phyloP scores from a whole-genome alignment of 2,797 vertebrate species.

The Sebastes paucispinis region DNA sequence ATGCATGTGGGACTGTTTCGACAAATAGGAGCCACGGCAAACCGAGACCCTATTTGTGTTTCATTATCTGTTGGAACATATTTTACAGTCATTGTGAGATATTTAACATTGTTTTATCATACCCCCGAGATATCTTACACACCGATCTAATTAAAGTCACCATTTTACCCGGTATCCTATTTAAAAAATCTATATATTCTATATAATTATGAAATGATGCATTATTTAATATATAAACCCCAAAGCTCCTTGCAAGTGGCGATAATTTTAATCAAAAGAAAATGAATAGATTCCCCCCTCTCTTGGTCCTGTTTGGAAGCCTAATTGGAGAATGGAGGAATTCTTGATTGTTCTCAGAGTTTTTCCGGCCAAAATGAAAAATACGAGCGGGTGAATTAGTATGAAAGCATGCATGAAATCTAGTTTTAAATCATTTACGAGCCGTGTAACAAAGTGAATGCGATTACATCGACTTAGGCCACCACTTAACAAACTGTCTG shows the following conservation, averaged over 20 bases:
- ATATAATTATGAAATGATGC: constrained; percentile 89
- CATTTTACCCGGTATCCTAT: constrained; percentile 83
- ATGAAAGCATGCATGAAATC: constrained; percentile 83
- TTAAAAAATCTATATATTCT: constrained; percentile 88
- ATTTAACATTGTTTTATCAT: constrained; percentile 87
- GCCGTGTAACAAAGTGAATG: constrained; percentile 74
- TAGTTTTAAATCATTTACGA: constrained; percentile 80
- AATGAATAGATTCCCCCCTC: constrained; percentile 82
- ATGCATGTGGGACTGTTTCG: constrained; percentile 71
- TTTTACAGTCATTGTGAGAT: constrained; percentile 83
- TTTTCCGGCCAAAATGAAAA: constrained; percentile 76
- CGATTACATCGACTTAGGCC: constrained; percentile 74
- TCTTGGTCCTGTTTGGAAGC: constrained; percentile 82
- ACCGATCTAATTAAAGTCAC: constrained; percentile 86
- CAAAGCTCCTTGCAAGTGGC: constrained; percentile 83
- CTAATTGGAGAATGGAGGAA: constrained; percentile 79
- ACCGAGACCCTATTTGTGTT: constrained; percentile 84
- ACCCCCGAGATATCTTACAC: constrained; percentile 87
- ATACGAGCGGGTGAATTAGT: constrained; percentile 74
- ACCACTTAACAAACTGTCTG: constrained; percentile 66
- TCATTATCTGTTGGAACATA: constrained; percentile 86
- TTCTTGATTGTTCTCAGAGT: constrained; percentile 76
- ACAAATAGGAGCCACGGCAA: constrained; percentile 78
- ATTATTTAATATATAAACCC: constrained; percentile 89
- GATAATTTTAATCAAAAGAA: constrained; percentile 87